These are phyloP conservation scores for Odontamblyopus rebecca DNA, from an alignment of 2,797 vertebrate genomes.

Conservation along the genomic window DNA sequence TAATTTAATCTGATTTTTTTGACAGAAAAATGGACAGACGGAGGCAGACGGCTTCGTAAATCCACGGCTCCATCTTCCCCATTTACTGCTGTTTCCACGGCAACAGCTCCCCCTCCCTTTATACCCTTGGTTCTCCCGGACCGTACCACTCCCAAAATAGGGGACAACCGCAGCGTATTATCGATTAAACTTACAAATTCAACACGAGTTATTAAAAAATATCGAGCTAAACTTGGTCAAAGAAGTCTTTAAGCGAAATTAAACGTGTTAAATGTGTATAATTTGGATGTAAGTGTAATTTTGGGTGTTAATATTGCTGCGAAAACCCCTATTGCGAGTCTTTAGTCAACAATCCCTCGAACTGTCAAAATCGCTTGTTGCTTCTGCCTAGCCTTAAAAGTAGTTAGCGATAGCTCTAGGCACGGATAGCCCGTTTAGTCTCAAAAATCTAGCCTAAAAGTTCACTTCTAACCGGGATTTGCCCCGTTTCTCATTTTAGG, in stretches of 20 bases:
- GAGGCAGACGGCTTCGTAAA: conserved; percentile 64
- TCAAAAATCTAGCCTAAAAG: conserved; percentile 30
- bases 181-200: background rate
- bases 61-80: conserved; percentile 65
- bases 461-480: conserved; percentile 25
- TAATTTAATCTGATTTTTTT: conserved; percentile 27
- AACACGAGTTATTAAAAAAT: background rate
- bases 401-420: conserved; percentile 69
- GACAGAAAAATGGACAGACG: conserved; percentile 42
- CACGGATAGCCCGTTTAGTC: conserved; percentile 13
- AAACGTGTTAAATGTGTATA: background rate
- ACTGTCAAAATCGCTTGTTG: conserved; percentile 82
- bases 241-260: background rate
- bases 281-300: background rate
- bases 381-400: conserved; percentile 73
- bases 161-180: conserved; percentile 5
- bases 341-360: conserved; percentile 55
- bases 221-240: background rate
- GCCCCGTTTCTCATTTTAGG: background rate
- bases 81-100: conserved; percentile 81
- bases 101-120: conserved; percentile 72
- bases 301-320: background rate
- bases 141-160: conserved; percentile 64
- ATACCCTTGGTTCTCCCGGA: conserved; percentile 60
- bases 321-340: conserved; percentile 11